phyloP scores from a whole-genome alignment of 2,888 invertebrate genomes.

The Melanophora roralis region DNA sequence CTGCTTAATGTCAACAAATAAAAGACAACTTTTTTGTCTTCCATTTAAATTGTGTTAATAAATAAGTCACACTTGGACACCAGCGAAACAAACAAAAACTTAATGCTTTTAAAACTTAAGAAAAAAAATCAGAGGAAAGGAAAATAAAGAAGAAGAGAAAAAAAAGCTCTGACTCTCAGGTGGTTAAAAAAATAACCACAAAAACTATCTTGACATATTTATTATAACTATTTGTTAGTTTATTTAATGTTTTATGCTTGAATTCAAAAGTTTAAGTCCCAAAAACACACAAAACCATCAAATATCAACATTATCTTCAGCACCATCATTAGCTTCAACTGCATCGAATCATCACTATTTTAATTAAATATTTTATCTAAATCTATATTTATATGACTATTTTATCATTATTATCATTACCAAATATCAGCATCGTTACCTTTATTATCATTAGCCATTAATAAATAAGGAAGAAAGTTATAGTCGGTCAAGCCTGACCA shows the following conservation, averaged over 20 bases:
- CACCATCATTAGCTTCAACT: not conserved
- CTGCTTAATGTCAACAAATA: constrained; percentile 41
- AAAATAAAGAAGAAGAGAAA: no score
- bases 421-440: constrained; percentile 10
- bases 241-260: constrained; percentile 46
- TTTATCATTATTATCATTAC: constrained; percentile 3
- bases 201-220: constrained; percentile 36
- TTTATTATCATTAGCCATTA: constrained; percentile 29
- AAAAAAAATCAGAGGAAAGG: no score
- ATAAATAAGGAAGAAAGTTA: no score
- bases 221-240: constrained; percentile 11
- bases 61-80: constrained; percentile 39
- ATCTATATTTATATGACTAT: not conserved
- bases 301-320: constrained; percentile 33
- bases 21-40: constrained; percentile 33
- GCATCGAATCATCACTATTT: not conserved
- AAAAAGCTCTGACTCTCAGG: not conserved
- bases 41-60: constrained; percentile 37
- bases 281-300: constrained; percentile 43
- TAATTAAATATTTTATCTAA: not conserved
- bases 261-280: constrained; percentile 26
- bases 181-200: not conserved
- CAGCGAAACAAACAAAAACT: not conserved
- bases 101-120: not conserved
- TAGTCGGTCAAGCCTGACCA: no score